Evolutionary conservation across 2,113 vertebrate species (phyloP), one percentile per base, ranked within the genome.

Genomic region (Corythornis cristatus): DNA sequence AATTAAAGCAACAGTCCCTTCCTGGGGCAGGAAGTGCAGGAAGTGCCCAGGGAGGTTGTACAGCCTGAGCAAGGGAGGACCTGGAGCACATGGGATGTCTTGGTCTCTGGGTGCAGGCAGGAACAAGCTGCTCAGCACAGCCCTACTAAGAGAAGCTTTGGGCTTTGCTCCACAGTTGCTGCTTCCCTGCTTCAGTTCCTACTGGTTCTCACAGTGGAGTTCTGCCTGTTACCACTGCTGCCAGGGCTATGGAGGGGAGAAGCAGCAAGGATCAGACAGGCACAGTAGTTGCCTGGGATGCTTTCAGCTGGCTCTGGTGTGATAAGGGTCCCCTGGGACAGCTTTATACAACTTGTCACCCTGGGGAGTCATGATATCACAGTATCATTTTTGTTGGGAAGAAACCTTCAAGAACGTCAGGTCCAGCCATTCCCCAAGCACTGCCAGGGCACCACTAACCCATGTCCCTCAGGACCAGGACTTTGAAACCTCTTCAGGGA

Each of bases 61-160:
- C 12, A 19, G 58, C 9, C 5, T 0, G 0, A 9, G 12, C 29
- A 7, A 5, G 3, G 9, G 4, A 42, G 53, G 7, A 18, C 6
- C 14, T 1, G 5, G 28, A 15, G 5, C 1, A 1, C 1, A 2
- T 7, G 2, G 42, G 8, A 0, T 0, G 14, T 3, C 31, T 4
- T 4, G 45, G 43, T 54, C 53, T 56, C 48, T 2, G 25, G 15
- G 57, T 9, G 31, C 19, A 8, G 2, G 19, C 4, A 19, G 40
- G 4, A 29, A 29, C 28, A 19, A 16, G 83, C 17, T 18, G 57
- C 3, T 57, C 3, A 4, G 17, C 2, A 46, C 72, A 15, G 58
- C 43, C 46, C 35, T 67, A 58, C 12, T 8, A 61, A 67, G 16
- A 33, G 42, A 19, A 37, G 28, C 42, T 56, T 12, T 6, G 4